These are phyloP conservation scores for Martes martes DNA, from an alignment of 2,113 vertebrate species.

Conservation along the genomic window DNA sequence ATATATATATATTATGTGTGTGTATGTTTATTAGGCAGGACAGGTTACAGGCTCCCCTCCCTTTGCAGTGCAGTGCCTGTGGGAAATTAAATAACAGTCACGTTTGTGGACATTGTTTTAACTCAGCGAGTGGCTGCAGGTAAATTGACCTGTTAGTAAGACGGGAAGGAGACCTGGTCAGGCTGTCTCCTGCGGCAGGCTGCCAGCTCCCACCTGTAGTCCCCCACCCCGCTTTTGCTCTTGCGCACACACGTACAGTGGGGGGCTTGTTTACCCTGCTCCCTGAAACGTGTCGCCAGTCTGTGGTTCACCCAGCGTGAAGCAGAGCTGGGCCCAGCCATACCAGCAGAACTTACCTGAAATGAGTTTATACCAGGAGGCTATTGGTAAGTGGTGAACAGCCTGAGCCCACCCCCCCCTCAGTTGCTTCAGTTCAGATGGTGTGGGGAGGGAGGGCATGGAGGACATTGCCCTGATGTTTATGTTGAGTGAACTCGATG, in stretches of 20 bases:
- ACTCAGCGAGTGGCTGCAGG: conserved; percentile 48
- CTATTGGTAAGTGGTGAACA: not conserved
- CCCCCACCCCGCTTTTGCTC: not conserved
- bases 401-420: rapidly evolving
- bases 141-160: conserved; percentile 31
- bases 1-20: not conserved
- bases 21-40: not conserved
- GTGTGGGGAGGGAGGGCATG: rapidly evolving
- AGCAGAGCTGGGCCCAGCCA: conserved; percentile 28
- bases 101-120: conserved; percentile 57
- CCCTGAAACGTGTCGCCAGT: not conserved
- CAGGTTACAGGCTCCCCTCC: not conserved
- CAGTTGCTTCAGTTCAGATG: rapidly evolving
- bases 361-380: not conserved
- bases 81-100: conserved; percentile 70
- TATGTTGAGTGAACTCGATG: not conserved
- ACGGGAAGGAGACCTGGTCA: not conserved
- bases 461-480: not conserved
- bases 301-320: conserved; percentile 69
- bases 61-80: conserved; percentile 5
- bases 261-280: not conserved
- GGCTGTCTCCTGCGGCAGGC: not conserved
- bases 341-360: not conserved
- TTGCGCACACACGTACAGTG: rapidly evolving
- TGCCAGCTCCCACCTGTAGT: conserved; percentile 7